Conservation (phyloP, 2,888 invertebrate genomes). For the Gibbula magus region DNA sequence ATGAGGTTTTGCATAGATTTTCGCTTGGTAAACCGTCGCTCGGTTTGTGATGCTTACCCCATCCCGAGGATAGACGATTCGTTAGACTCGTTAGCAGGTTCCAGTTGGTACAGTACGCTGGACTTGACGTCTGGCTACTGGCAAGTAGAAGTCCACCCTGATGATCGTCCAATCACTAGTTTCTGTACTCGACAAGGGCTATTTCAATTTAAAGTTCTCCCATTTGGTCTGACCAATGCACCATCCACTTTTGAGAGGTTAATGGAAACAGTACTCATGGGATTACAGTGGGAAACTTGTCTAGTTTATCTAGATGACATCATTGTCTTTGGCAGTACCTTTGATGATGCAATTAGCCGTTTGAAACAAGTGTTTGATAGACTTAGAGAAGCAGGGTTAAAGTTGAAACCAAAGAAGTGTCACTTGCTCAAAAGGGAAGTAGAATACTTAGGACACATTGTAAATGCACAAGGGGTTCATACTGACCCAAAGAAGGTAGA, state of each 20-base stretch:
- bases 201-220: conserved; percentile 53
- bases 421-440: conserved; percentile 33
- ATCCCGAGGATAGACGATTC: neutral
- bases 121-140: conserved; percentile 28
- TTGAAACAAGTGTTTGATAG: conserved; percentile 38
- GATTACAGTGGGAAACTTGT: conserved; percentile 50
- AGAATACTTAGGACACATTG: conserved; percentile 46
- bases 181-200: neutral
- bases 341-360: conserved; percentile 39
- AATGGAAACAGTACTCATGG: conserved; percentile 64
- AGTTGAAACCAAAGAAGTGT: conserved; percentile 47
- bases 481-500: conserved; percentile 37
- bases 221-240: conserved; percentile 34
- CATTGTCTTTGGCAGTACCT: conserved; percentile 47
- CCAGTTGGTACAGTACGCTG: conserved; percentile 24
- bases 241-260: no score
- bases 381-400: conserved; percentile 40
- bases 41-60: conserved; percentile 14
- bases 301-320: conserved; percentile 73
- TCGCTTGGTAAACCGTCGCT: conserved; percentile 15
- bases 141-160: conserved; percentile 20
- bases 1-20: conserved; percentile 27
- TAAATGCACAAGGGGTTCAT: conserved; percentile 28
- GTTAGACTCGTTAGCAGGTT: conserved; percentile 7
- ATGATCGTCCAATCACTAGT: conserved; percentile 6